Conservation (phyloP, 2,113 vertebrate genomes). For the Macheiramphus alcinus region DNA sequence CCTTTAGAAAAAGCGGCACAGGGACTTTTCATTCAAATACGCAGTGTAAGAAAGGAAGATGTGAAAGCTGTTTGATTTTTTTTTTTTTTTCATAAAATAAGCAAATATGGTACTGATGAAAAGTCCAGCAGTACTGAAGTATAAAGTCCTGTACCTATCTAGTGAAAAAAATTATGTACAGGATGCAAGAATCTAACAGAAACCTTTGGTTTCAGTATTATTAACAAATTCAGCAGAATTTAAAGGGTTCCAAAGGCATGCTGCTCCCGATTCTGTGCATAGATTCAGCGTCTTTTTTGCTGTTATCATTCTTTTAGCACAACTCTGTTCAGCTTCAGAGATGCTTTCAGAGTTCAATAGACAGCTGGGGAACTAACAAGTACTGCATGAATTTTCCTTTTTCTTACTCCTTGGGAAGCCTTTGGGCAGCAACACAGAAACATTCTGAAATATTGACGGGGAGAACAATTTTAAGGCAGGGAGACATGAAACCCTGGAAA, state of each 20-base stretch:
- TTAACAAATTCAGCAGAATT: neutral
- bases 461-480: neutral
- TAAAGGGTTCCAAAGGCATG: neutral
- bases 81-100: neutral
- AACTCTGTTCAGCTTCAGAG: neutral
- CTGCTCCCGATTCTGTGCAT: neutral
- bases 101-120: neutral
- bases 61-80: neutral
- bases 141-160: neutral
- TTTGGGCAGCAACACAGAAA: constrained; percentile 1
- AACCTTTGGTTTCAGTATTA: neutral
- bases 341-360: neutral
- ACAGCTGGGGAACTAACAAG: neutral
- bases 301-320: neutral
- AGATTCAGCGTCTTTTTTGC: neutral
- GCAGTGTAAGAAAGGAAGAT: neutral
- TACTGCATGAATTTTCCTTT: neutral
- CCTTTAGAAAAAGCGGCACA: neutral
- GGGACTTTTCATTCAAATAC: neutral
- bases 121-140: neutral
- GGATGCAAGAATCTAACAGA: neutral
- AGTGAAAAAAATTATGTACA: neutral
- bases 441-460: neutral
- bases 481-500: neutral
- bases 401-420: neutral